Evolutionary conservation across 2,888 invertebrate species (phyloP).

Genomic region (Tineola bisselliella): DNA sequence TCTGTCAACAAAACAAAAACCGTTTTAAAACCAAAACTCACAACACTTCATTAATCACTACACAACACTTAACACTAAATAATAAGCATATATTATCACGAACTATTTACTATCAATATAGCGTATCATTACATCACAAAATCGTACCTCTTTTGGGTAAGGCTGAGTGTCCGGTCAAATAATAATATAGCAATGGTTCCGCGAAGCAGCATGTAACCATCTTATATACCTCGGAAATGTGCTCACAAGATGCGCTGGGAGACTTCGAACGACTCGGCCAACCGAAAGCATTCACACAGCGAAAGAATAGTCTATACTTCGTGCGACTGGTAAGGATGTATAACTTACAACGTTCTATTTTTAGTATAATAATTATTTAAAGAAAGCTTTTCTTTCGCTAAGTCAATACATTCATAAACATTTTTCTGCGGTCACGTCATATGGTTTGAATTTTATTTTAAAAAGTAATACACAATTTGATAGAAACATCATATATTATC

Average conservation of each 20-base stretch:
- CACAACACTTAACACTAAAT: slow-evolving; percentile 15
- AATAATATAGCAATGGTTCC: slow-evolving; percentile 55
- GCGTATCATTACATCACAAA: slow-evolving; percentile 14
- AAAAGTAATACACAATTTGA: too few species aligned
- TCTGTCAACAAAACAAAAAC: slow-evolving; percentile 58
- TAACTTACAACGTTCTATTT: too few species aligned
- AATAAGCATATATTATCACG: background rate
- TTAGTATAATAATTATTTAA: too few species aligned
- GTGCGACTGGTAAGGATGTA: slow-evolving; percentile 20
- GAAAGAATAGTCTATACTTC: slow-evolving; percentile 21
- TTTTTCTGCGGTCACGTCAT: too few species aligned
- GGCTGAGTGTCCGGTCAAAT: slow-evolving; percentile 30
- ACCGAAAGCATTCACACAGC: slow-evolving; percentile 43
- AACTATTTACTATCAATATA: slow-evolving; percentile 12
- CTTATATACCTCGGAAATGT: slow-evolving; percentile 66
- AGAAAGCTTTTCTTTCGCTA: too few species aligned
- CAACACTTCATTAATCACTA: background rate
- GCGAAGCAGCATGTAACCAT: slow-evolving; percentile 46
- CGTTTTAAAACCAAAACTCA: slow-evolving; percentile 19
- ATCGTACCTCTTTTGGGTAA: slow-evolving; percentile 18
- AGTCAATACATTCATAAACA: too few species aligned
- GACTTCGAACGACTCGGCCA: slow-evolving; percentile 27
- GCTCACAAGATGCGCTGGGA: slow-evolving; percentile 49
- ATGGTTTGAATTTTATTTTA: too few species aligned
- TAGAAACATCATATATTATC: too few species aligned